These are phyloP conservation scores for Turritopsis dohrnii DNA, from an alignment of 30 jellyfish, hydroid and myxozoan genomes.

Conservation along the genomic window DNA sequence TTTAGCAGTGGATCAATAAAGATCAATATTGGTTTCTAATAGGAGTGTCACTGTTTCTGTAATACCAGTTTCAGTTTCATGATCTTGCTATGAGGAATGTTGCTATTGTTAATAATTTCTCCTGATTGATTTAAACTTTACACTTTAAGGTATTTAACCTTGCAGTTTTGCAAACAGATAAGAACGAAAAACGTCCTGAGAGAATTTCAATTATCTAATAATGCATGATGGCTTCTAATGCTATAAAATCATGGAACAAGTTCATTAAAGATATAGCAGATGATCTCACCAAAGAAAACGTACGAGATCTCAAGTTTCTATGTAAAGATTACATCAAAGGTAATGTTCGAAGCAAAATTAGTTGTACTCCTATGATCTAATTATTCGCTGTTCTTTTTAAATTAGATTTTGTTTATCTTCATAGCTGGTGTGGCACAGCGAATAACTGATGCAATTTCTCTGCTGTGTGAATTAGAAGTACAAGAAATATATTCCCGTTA, in stretches of 20 bases:
- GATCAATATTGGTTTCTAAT: no score
- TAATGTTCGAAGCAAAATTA: neutral
- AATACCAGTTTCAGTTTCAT: no score
- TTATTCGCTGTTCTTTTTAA: no score
- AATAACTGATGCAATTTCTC: neutral
- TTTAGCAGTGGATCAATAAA: no score
- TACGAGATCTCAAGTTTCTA: neutral
- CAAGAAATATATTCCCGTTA: neutral
- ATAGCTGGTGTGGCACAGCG: conserved; percentile 1
- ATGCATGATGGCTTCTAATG: neutral
- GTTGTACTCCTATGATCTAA: no score
- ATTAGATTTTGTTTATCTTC: neutral
- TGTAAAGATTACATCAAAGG: neutral
- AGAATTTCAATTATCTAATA: no score
- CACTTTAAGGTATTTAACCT: no score
- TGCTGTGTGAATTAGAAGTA: neutral
- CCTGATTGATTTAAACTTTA: no score
- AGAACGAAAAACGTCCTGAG: neutral
- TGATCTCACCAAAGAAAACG: neutral
- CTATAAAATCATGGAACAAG: neutral
- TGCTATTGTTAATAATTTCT: no score
- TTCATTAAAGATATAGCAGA: conserved; percentile 3
- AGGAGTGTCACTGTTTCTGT: no score
- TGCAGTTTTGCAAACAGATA: neutral
- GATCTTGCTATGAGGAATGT: no score